phyloP scores from a whole-genome alignment of 1,140 invertebrate genomes.

The Streblospio benedicti region DNA sequence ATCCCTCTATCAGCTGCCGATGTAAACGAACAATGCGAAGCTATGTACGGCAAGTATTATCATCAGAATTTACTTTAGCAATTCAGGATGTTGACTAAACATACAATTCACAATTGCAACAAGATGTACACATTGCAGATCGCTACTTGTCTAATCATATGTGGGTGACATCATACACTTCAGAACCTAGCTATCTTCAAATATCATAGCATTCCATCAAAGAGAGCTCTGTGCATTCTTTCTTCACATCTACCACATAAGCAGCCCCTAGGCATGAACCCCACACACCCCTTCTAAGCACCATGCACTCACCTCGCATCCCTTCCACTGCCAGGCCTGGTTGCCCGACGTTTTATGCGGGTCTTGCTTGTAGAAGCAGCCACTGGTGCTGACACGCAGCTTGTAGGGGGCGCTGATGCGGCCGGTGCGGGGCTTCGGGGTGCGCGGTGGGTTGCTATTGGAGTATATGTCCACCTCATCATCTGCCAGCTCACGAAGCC shows the following conservation, averaged over 20 bases:
- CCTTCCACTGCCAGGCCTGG: neutral
- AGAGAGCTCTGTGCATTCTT: neutral
- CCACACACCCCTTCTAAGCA: neutral
- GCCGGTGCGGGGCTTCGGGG: neutral
- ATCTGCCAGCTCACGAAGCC: neutral
- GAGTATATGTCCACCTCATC: neutral
- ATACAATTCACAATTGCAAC: no score
- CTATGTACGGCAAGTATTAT: neutral
- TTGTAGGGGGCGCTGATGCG: neutral
- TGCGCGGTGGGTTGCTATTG: neutral
- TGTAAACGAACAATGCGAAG: neutral
- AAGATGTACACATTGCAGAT: no score
- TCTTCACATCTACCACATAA: neutral
- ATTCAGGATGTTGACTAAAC: neutral
- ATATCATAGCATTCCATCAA: neutral
- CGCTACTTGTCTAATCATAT: no score
- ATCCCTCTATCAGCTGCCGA: no score
- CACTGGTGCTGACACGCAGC: conserved; percentile 2
- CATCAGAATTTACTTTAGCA: neutral
- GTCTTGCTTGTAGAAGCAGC: conserved; percentile 7
- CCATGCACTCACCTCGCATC: neutral
- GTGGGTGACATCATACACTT: no score
- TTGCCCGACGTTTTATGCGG: no score
- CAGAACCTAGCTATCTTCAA: neutral
- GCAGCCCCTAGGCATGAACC: neutral